Conservation (phyloP, 1,140 invertebrate genomes). For the Camponotus floridanus region DNA sequence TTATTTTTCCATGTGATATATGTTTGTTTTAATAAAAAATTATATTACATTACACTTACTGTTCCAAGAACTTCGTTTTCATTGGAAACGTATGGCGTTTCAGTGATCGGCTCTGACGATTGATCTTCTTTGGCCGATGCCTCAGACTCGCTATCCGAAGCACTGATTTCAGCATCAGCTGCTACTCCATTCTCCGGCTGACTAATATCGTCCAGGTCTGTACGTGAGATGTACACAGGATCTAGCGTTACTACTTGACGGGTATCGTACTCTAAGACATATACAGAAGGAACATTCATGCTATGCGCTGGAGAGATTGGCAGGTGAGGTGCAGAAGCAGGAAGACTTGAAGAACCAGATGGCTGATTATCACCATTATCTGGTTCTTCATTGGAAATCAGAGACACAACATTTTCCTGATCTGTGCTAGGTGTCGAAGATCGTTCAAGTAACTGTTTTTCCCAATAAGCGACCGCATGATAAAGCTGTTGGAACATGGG, state of each 20-base stretch:
- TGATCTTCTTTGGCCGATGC: conserved; percentile 87
- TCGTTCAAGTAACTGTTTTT: conserved; percentile 81
- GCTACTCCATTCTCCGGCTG: conserved; percentile 84
- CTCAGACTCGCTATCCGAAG: conserved; percentile 86
- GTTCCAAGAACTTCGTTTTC: conserved; percentile 90
- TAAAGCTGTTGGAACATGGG: conserved; percentile 88
- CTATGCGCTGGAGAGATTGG: conserved; percentile 68
- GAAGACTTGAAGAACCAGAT: conserved; percentile 42
- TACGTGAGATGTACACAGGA: conserved; percentile 82
- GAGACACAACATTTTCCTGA: conserved; percentile 55
- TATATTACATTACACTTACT: conserved; percentile 82
- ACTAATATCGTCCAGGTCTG: conserved; percentile 86
- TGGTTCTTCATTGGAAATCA: conserved; percentile 60
- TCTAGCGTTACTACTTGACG: conserved; percentile 84
- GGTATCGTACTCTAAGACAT: conserved; percentile 81
- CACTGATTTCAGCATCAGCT: conserved; percentile 85
- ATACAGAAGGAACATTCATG: conserved; percentile 82
- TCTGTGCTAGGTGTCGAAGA: conserved; percentile 75
- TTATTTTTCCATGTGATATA: background rate
- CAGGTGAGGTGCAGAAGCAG: conserved; percentile 42
- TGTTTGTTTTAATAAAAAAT: conserved; percentile 16
- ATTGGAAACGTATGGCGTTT: conserved; percentile 89
- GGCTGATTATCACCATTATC: conserved; percentile 60
- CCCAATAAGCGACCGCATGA: conserved; percentile 86
- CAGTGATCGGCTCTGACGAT: conserved; percentile 82